Evolutionary conservation across 2,888 invertebrate genomes (phyloP).

Genomic region (Mythimna albipuncta): DNA sequence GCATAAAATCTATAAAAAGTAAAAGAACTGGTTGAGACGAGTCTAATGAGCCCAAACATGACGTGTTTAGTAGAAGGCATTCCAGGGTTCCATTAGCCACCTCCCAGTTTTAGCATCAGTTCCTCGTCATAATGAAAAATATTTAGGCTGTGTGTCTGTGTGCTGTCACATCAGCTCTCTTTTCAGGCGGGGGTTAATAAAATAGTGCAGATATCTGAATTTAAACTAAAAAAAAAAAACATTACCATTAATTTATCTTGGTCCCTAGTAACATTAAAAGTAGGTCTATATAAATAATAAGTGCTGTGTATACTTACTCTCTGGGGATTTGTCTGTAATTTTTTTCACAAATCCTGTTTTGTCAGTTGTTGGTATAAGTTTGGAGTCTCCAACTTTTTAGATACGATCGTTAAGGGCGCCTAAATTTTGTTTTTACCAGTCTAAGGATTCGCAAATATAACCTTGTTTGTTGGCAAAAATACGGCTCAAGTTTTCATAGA

Average conservation of each 20-base stretch:
- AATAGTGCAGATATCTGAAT: neutral
- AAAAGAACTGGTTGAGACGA: no score
- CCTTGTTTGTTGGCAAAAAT: slow-evolving; percentile 45
- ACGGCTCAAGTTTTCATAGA: slow-evolving; percentile 22
- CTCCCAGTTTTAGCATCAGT: no score
- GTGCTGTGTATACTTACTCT: neutral
- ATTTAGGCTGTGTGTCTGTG: no score
- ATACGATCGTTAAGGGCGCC: slow-evolving; percentile 47
- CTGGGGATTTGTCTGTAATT: slow-evolving; percentile 17
- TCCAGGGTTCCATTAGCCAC: no score
- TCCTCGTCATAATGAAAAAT: no score
- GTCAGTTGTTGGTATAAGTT: slow-evolving; percentile 30
- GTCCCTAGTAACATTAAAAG: slow-evolving; percentile 16
- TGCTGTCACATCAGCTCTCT: no score
- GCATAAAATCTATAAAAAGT: no score
- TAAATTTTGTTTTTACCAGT: slow-evolving; percentile 36
- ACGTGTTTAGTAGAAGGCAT: no score
- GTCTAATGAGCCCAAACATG: no score
- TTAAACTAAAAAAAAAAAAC: neutral
- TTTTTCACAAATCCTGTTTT: slow-evolving; percentile 40
- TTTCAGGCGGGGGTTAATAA: no score
- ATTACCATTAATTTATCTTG: slow-evolving; percentile 19
- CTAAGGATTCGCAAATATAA: slow-evolving; percentile 27
- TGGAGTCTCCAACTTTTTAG: slow-evolving; percentile 34
- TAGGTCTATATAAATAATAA: slow-evolving; percentile 15